Percentiles rank a stretch among this genome's conserved stretches.
phyloP scores from a whole-genome alignment of 2,888 invertebrate genomes.

The Sphaerophoria rueppellii region DNA sequence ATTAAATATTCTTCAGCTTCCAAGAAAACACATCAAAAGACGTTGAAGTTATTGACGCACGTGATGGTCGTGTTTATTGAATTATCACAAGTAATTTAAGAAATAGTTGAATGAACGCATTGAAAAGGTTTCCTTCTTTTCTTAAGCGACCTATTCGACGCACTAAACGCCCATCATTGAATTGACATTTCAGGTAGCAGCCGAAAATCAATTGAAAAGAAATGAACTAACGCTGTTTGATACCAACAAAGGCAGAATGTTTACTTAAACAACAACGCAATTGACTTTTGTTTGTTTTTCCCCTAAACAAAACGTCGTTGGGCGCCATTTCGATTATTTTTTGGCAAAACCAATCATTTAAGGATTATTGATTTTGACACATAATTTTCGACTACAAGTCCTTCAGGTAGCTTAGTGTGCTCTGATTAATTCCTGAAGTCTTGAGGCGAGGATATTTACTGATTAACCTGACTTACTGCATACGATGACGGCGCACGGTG shows the following conservation, averaged over 20 bases:
- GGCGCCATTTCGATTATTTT: not conserved
- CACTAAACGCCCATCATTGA: not conserved
- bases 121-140: no score
- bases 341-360: not conserved
- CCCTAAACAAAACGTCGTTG: not conserved
- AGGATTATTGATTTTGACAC: not conserved
- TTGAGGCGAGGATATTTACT: not conserved
- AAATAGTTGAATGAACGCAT: not conserved
- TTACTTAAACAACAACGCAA: constrained; percentile 5
- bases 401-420: not conserved
- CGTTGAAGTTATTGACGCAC: not conserved
- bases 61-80: not conserved
- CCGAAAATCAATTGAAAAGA: not conserved
- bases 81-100: not conserved
- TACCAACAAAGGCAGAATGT: not conserved
- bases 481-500: no score
- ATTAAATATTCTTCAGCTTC: not conserved
- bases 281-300: constrained; percentile 10
- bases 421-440: not conserved
- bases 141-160: no score
- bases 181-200: no score
- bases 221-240: not conserved
- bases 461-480: no score
- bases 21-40: not conserved
- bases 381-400: not conserved